Conservation (phyloP, 2,888 invertebrate species). For the Halictus ligatus region DNA sequence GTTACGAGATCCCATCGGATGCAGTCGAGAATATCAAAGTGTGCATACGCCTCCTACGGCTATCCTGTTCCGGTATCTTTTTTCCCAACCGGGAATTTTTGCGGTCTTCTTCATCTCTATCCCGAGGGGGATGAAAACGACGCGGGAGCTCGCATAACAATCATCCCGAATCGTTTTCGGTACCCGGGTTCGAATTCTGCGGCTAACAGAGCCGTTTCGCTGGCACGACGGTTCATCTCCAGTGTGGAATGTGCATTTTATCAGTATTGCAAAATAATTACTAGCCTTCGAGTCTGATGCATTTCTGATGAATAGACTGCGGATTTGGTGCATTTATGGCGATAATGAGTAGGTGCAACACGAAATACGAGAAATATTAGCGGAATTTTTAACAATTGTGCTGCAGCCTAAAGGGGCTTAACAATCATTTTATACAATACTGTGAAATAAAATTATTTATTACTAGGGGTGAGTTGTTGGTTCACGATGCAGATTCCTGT, state of each 20-base stretch:
- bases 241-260: not conserved
- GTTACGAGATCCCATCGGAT: conserved; percentile 42
- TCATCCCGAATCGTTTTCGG: not conserved
- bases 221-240: not conserved
- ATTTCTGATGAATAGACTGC: no score
- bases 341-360: not conserved
- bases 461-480: no score
- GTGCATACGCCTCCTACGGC: not conserved
- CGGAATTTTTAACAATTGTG: not conserved
- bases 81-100: not conserved
- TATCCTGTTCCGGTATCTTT: not conserved
- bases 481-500: not conserved
- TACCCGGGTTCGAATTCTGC: not conserved
- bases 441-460: not conserved
- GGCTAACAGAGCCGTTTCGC: not conserved
- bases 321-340: not conserved
- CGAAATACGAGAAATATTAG: not conserved
- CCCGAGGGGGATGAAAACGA: not conserved
- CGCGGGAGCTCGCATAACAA: not conserved
- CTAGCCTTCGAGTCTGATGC: not conserved
- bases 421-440: no score
- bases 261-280: not conserved
- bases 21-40: conserved; percentile 35
- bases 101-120: not conserved
- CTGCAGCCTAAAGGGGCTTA: no score